These are phyloP conservation scores for Procambarus virginalis DNA, from an alignment of 1,140 invertebrate genomes.

Conservation along the genomic window DNA sequence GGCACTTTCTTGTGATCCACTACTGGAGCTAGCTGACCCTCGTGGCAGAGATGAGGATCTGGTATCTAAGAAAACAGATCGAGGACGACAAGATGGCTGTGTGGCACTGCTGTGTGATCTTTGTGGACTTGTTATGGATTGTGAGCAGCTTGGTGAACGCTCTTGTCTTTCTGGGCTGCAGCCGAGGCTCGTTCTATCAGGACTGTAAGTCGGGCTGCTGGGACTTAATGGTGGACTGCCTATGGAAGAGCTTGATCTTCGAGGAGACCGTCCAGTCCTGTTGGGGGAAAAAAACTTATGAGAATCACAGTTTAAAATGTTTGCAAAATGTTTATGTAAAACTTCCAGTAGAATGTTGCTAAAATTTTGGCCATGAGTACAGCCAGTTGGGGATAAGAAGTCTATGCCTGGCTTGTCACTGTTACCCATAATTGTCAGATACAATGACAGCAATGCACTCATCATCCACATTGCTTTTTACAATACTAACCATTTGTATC, in stretches of 20 bases:
- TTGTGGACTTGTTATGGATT: not conserved
- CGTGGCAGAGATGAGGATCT: constrained; percentile 55
- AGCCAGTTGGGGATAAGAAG: too few species aligned
- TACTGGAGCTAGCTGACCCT: constrained; percentile 31
- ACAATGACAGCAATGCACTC: too few species aligned
- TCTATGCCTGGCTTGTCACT: too few species aligned
- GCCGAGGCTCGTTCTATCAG: constrained; percentile 10
- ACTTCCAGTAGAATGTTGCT: too few species aligned
- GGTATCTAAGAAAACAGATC: constrained; percentile 50
- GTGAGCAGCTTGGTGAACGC: not conserved
- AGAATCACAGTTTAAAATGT: not conserved
- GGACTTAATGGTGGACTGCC: constrained; percentile 56
- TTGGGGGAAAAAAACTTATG: not conserved
- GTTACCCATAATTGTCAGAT: too few species aligned
- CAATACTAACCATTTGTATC: too few species aligned
- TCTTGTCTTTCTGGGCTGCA: constrained; percentile 14
- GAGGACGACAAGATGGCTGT: constrained; percentile 21
- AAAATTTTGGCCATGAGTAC: too few species aligned
- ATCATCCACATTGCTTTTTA: too few species aligned
- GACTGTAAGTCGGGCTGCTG: constrained; percentile 40
- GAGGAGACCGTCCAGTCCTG: constrained; percentile 36
- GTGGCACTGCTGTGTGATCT: constrained; percentile 30
- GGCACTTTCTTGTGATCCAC: constrained; percentile 6
- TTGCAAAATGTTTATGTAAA: too few species aligned
- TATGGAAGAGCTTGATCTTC: constrained; percentile 55